phyloP scores from a whole-genome alignment of 2,888 invertebrate species.

The Drosophila mercatorum region DNA sequence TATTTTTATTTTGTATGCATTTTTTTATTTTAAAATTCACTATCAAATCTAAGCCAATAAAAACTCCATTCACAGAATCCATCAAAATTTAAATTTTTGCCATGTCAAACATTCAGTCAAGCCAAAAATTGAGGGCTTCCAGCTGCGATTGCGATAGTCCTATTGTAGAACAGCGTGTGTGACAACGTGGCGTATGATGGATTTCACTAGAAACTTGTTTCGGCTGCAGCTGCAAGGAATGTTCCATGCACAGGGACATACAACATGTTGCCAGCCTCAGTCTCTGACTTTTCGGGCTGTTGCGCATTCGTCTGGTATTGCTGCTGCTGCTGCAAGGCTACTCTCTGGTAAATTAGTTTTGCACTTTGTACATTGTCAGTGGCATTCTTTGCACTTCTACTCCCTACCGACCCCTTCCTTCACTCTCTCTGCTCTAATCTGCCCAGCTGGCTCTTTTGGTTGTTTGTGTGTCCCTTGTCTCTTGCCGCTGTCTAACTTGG shows the following conservation, averaged over 20 bases:
- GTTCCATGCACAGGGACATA: conserved; percentile 30
- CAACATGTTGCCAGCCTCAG: conserved; percentile 52
- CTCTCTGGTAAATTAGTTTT: conserved; percentile 82
- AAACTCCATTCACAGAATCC: too few relatives aligned
- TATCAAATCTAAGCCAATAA: too few relatives aligned
- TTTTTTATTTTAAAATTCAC: too few relatives aligned
- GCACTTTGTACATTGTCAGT: conserved; percentile 81
- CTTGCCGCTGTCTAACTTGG: conserved; percentile 57
- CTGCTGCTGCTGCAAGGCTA: conserved; percentile 52
- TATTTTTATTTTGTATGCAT: too few relatives aligned
- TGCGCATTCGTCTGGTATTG: conserved; percentile 45
- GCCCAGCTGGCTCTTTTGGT: conserved; percentile 30
- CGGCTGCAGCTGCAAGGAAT: conserved; percentile 33
- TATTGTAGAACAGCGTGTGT: conserved; percentile 29
- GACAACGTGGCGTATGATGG: conserved; percentile 69
- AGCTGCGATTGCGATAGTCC: conserved; percentile 5
- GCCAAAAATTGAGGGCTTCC: conserved; percentile 18
- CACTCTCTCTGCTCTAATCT: background rate
- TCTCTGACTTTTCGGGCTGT: conserved; percentile 50
- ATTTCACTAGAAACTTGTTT: conserved; percentile 60
- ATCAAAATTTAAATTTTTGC: background rate
- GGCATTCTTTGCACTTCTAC: conserved; percentile 75
- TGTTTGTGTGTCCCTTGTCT: conserved; percentile 42
- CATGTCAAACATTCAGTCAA: background rate
- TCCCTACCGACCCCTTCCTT: background rate